These are phyloP conservation scores for Charaxes varanes DNA, from an alignment of 1,140 invertebrate genomes.

Conservation along the genomic window DNA sequence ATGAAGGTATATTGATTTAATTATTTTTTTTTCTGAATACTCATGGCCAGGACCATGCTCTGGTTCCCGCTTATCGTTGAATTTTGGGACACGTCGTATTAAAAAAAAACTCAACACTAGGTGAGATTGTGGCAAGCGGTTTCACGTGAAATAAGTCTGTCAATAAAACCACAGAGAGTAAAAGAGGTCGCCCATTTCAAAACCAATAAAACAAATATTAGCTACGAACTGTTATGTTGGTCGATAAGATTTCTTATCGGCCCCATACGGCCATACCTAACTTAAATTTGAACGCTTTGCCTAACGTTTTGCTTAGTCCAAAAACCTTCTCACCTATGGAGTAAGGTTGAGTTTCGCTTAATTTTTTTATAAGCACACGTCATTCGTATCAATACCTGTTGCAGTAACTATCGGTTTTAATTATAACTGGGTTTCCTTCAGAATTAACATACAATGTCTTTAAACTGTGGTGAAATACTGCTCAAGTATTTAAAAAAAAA, in stretches of 20 bases:
- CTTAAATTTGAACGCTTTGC: conserved; percentile 30
- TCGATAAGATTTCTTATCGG: conserved; percentile 21
- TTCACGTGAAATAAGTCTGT: too few species aligned
- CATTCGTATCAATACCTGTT: conserved; percentile 6
- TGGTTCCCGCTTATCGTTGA: too few species aligned
- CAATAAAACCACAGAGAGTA: too few species aligned
- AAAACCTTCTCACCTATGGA: not conserved
- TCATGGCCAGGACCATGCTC: too few species aligned
- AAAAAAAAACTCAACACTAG: too few species aligned
- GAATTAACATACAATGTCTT: conserved; percentile 6
- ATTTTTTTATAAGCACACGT: not conserved
- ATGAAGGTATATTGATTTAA: too few species aligned
- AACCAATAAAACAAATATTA: conserved; percentile 20
- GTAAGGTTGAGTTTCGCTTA: not conserved
- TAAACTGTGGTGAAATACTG: not conserved
- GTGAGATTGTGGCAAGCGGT: too few species aligned
- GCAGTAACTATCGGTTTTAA: conserved; percentile 14
- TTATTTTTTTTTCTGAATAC: too few species aligned
- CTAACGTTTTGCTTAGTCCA: conserved; percentile 21
- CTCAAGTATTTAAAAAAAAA: not conserved
- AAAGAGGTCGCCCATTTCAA: conserved; percentile 9
- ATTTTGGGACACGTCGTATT: too few species aligned
- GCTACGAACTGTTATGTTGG: conserved; percentile 5
- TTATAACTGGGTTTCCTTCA: conserved; percentile 14
- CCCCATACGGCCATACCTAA: conserved; percentile 31